Evolutionary conservation across 1,140 invertebrate genomes (phyloP).

Genomic region (Leucophenga varia): DNA sequence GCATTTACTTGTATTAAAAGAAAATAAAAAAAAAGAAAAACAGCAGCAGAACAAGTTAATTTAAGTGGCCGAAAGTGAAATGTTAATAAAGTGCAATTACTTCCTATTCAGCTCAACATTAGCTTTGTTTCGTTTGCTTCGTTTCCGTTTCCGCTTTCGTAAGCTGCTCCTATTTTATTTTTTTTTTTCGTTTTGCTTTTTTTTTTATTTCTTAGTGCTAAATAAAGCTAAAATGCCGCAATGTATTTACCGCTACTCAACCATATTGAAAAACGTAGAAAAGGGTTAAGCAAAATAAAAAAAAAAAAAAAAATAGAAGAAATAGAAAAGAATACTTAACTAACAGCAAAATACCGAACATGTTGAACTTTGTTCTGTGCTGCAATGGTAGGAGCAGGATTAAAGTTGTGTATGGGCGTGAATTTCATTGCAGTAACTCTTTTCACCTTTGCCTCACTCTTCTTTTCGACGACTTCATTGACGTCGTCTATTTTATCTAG

Average conservation of each 20-base stretch:
- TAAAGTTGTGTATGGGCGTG: too few species aligned
- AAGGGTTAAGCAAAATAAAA: constrained; percentile 20
- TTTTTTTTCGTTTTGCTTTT: constrained; percentile 1
- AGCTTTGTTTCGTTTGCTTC: constrained; percentile 22
- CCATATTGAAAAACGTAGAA: too few species aligned
- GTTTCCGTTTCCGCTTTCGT: constrained; percentile 1
- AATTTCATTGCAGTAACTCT: too few species aligned
- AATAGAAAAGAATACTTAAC: constrained; percentile 11
- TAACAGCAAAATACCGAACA: constrained; percentile 12
- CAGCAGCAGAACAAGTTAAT: too few species aligned
- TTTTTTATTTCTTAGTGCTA: constrained; percentile 32
- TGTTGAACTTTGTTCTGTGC: too few species aligned
- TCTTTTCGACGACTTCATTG: too few species aligned
- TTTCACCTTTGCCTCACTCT: too few species aligned
- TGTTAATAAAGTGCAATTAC: constrained; percentile 41
- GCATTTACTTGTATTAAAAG: too few species aligned
- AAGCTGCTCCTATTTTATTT: neutral
- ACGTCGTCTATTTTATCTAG: too few species aligned
- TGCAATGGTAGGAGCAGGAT: too few species aligned
- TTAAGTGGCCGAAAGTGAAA: constrained; percentile 28
- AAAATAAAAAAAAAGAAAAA: too few species aligned
- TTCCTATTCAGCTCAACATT: constrained; percentile 24
- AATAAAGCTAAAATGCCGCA: constrained; percentile 50
- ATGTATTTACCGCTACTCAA: constrained; percentile 44
- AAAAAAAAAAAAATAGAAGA: constrained; percentile 14